phyloP scores from a whole-genome alignment of 2,888 invertebrate species.

The Hypolimnas misippus region DNA sequence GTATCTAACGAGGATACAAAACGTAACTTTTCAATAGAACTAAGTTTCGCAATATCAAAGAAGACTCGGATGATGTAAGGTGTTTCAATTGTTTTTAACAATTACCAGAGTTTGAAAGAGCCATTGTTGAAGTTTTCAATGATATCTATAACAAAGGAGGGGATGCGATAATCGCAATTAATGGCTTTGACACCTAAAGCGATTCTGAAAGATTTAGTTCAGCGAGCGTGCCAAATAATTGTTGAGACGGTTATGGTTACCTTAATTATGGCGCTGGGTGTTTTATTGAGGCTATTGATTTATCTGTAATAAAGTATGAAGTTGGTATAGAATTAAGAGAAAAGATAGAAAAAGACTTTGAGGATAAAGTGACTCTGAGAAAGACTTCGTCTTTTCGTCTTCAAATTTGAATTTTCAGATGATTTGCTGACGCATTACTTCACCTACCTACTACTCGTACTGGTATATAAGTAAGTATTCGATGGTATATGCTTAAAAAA shows the following conservation, averaged over 20 bases:
- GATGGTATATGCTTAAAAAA: too few species aligned
- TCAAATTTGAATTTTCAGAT: too few species aligned
- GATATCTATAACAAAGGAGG: slow-evolving; percentile 36
- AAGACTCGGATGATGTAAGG: slow-evolving; percentile 23
- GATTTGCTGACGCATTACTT: too few species aligned
- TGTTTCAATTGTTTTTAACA: slow-evolving; percentile 45
- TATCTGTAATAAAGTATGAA: not conserved
- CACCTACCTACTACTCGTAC: too few species aligned
- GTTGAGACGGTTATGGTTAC: not conserved
- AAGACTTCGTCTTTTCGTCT: too few species aligned
- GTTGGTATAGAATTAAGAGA: too few species aligned
- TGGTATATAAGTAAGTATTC: too few species aligned
- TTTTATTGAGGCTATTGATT: not conserved
- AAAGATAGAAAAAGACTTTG: too few species aligned
- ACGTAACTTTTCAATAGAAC: slow-evolving; percentile 16
- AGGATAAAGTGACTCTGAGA: too few species aligned
- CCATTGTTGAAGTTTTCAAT: slow-evolving; percentile 43
- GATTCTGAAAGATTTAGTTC: slow-evolving; percentile 25
- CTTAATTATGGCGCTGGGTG: not conserved
- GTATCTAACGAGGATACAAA: slow-evolving; percentile 6
- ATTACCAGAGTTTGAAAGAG: slow-evolving; percentile 41
- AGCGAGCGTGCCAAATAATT: slow-evolving; percentile 8
- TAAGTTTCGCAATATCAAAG: slow-evolving; percentile 12
- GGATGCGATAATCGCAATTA: slow-evolving; percentile 36
- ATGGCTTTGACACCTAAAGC: slow-evolving; percentile 30